Evolutionary conservation across 2,888 invertebrate species (phyloP).

Genomic region (Eilema depressum): DNA sequence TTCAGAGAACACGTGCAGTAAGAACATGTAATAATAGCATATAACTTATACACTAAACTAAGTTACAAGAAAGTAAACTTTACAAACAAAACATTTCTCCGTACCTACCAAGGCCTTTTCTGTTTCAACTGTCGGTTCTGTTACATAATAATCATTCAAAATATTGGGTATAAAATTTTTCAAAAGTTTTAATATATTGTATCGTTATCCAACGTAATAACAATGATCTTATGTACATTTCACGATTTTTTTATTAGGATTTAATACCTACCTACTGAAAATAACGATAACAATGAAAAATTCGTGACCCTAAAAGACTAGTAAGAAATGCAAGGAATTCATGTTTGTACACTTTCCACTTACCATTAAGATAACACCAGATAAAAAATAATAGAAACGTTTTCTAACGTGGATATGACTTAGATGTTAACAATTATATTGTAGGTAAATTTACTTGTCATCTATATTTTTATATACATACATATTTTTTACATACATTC

Average conservation of each 20-base stretch:
- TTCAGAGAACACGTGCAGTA: conserved; percentile 57
- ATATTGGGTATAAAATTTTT: conserved; percentile 82
- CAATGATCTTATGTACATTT: conserved; percentile 68
- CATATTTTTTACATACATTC: conserved; percentile 53
- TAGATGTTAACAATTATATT: conserved; percentile 76
- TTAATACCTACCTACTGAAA: conserved; percentile 63
- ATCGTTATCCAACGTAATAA: conserved; percentile 67
- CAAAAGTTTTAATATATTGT: conserved; percentile 62
- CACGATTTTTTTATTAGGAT: conserved; percentile 57
- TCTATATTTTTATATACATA: conserved; percentile 55
- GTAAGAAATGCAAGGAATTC: conserved; percentile 83
- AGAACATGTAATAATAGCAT: conserved; percentile 51
- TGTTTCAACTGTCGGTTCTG: conserved; percentile 58
- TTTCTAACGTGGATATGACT: conserved; percentile 83
- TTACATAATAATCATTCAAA: conserved; percentile 74
- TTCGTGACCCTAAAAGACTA: conserved; percentile 85
- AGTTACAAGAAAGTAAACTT: conserved; percentile 44
- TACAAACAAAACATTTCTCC: conserved; percentile 45
- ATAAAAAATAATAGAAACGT: conserved; percentile 79
- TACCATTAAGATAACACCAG: conserved; percentile 85
- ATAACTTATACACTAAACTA: conserved; percentile 56
- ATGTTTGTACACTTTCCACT: conserved; percentile 84
- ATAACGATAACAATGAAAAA: conserved; percentile 61
- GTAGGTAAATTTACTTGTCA: conserved; percentile 62
- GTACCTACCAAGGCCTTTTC: conserved; percentile 61